phyloP scores from a whole-genome alignment of 2,888 invertebrate species.

The Cinara cedri region DNA sequence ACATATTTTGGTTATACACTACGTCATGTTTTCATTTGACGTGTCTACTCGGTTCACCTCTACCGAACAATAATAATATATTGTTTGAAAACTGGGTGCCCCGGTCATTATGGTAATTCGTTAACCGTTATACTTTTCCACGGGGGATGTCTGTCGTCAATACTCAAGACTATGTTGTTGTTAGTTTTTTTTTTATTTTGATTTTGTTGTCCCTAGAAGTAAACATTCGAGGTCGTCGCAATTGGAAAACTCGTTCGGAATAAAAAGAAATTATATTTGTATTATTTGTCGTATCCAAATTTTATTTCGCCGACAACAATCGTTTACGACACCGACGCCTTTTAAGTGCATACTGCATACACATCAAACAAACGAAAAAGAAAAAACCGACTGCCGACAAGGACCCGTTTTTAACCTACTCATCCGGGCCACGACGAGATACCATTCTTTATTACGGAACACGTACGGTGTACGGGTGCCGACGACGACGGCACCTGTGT shows the following conservation, averaged over 20 bases:
- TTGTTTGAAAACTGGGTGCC: slow-evolving; percentile 37
- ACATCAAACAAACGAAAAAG: slow-evolving; percentile 21
- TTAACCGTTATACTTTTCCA: slow-evolving; percentile 28
- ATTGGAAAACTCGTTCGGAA: slow-evolving; percentile 46
- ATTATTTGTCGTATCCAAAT: slow-evolving; percentile 28
- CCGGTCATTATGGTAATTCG: slow-evolving; percentile 36
- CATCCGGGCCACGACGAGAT: background rate
- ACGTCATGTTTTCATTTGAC: slow-evolving; percentile 2
- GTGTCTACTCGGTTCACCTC: background rate
- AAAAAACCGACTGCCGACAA: slow-evolving; percentile 40
- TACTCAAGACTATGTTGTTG: slow-evolving; percentile 13
- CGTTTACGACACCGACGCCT: slow-evolving; percentile 34
- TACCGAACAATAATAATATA: background rate
- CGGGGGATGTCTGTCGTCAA: slow-evolving; percentile 16
- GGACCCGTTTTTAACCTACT: slow-evolving; percentile 34
- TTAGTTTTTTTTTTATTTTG: too few species aligned
- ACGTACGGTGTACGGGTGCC: background rate
- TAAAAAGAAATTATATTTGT: slow-evolving; percentile 24
- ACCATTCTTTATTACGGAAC: background rate
- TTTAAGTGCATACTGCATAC: slow-evolving; percentile 36
- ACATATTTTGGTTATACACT: background rate
- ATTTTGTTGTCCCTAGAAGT: background rate
- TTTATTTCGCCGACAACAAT: slow-evolving; percentile 45
- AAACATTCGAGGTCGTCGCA: background rate
- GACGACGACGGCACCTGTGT: too few species aligned